Percentiles rank a stretch among this genome's conserved stretches.
These are phyloP conservation scores for Argynnis bischoffii DNA, from an alignment of 2,888 invertebrate genomes.

Conservation along the genomic window DNA sequence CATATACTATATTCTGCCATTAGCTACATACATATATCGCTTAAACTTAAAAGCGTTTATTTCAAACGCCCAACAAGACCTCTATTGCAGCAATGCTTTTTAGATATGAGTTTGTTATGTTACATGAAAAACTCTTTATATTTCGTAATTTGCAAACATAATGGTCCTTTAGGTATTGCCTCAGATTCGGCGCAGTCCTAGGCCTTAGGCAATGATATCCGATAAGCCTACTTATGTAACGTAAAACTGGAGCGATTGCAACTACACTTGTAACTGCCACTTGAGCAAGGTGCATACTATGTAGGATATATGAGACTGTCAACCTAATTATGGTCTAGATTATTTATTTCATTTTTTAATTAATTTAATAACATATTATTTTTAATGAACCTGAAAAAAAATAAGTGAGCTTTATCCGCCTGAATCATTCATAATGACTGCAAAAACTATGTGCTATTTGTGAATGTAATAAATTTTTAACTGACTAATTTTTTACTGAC, in stretches of 20 bases:
- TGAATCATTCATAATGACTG: too few relatives aligned
- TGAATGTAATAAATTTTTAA: too few relatives aligned
- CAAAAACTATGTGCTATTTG: too few relatives aligned
- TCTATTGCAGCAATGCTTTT: too few relatives aligned
- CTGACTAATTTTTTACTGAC: too few relatives aligned
- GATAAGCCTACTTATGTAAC: slow-evolving; percentile 65
- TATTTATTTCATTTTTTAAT: not conserved
- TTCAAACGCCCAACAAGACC: too few relatives aligned
- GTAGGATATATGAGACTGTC: slow-evolving; percentile 28
- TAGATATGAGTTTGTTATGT: not conserved
- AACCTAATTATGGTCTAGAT: slow-evolving; percentile 14
- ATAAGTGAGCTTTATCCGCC: too few relatives aligned
- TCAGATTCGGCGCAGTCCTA: slow-evolving; percentile 35
- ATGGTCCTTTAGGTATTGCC: slow-evolving; percentile 33
- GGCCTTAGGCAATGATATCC: slow-evolving; percentile 52
- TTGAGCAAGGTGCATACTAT: slow-evolving; percentile 31
- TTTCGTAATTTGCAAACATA: slow-evolving; percentile 17
- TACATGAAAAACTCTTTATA: not conserved
- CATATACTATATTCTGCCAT: too few relatives aligned
- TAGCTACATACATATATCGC: too few relatives aligned
- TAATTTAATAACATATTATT: not conserved
- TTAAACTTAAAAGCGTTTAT: too few relatives aligned
- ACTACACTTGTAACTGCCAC: slow-evolving; percentile 42
- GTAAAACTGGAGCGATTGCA: slow-evolving; percentile 63
- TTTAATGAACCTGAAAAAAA: too few relatives aligned